Evolutionary conservation across 1,140 invertebrate genomes (phyloP).

Genomic region (Cardiocondyla obscurior): DNA sequence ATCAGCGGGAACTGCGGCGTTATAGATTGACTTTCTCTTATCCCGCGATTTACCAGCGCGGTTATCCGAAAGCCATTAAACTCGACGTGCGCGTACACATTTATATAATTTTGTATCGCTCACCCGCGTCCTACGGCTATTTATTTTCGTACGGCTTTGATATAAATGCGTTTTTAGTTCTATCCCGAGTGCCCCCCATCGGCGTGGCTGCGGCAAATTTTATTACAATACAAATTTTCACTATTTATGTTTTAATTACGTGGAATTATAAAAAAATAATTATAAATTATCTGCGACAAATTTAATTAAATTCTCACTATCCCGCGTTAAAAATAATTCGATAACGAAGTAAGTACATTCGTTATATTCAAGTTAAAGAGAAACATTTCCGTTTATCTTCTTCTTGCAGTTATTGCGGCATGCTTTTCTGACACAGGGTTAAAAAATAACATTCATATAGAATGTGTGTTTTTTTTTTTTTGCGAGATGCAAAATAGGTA

Average conservation of each 20-base stretch:
- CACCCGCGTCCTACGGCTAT: not conserved
- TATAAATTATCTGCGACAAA: not conserved
- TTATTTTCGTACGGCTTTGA: not conserved
- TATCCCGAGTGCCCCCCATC: not conserved
- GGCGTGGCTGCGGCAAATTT: not conserved
- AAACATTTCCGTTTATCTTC: not conserved
- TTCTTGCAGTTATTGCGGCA: not conserved
- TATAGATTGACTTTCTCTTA: constrained; percentile 49
- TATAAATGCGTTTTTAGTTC: not conserved
- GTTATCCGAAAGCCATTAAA: constrained; percentile 41
- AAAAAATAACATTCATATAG: not conserved
- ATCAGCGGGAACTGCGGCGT: constrained; percentile 11
- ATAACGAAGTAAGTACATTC: too few relatives aligned
- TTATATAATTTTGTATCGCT: constrained; percentile 27
- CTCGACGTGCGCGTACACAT: not conserved
- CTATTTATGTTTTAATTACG: not conserved
- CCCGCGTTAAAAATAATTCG: not conserved
- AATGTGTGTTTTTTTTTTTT: not conserved
- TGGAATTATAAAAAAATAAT: too few relatives aligned
- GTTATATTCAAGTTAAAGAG: not conserved
- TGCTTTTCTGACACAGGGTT: not conserved
- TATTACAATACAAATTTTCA: not conserved
- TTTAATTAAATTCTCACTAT: not conserved
- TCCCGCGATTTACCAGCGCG: not conserved
- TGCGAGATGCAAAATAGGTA: constrained; percentile 1